A percentile compares a stretch with the other conserved stretches of the same genome.
Conservation (phyloP, 2,888 invertebrate species). For the Andrena minutula region DNA sequence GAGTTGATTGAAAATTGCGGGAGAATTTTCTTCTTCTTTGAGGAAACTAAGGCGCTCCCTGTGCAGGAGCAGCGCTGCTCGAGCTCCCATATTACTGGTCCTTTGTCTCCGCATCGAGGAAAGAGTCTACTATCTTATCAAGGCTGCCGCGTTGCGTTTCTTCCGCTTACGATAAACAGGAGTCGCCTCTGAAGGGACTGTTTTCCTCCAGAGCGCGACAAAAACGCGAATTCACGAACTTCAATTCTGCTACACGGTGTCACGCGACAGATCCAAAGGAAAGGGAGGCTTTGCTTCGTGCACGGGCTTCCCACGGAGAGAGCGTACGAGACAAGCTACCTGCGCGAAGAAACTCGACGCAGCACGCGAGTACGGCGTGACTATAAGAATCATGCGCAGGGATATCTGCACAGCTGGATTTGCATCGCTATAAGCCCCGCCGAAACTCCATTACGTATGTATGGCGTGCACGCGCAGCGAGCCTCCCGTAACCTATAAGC, state of each 20-base stretch:
- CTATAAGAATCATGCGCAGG: conserved; percentile 44
- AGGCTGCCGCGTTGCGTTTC: conserved; percentile 27
- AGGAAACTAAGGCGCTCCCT: background rate
- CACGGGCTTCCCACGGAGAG: background rate
- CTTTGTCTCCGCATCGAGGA: conserved; percentile 22
- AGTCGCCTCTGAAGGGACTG: background rate
- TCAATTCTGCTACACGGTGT: background rate
- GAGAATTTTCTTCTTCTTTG: too few species aligned
- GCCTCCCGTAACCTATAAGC: conserved; percentile 62
- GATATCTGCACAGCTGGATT: conserved; percentile 58
- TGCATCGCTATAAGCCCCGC: conserved; percentile 50
- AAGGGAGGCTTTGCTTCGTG: background rate
- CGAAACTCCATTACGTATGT: conserved; percentile 66
- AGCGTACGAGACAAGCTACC: too few species aligned
- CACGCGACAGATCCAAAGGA: background rate
- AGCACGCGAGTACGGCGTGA: background rate
- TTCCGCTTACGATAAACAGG: conserved; percentile 44
- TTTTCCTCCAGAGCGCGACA: too few species aligned
- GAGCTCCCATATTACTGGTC: background rate
- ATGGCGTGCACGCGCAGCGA: conserved; percentile 62
- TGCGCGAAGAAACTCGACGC: background rate
- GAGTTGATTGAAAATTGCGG: too few species aligned
- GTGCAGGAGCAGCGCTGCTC: background rate
- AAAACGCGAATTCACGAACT: background rate
- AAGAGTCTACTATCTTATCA: conserved; percentile 35